A percentile compares a stretch with the other conserved stretches of the same genome.
These are phyloP conservation scores for Rhegmatorhina hoffmannsi DNA, from an alignment of 2,113 vertebrate species.

Conservation along the genomic window DNA sequence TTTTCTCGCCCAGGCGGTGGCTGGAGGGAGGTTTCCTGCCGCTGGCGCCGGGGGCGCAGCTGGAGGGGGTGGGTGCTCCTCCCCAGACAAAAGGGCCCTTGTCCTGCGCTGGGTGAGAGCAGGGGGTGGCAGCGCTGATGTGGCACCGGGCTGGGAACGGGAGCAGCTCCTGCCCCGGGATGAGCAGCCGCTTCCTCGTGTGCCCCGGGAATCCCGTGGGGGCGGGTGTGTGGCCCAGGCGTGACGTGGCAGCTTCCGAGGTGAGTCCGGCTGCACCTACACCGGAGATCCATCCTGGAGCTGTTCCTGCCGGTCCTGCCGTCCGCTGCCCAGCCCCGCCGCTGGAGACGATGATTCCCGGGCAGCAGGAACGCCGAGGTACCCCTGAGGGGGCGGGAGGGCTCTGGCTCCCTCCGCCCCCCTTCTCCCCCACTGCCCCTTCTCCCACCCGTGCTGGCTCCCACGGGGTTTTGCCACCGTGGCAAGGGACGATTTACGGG, in stretches of 20 bases:
- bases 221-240: background rate
- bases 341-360: background rate
- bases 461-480: fast-evolving
- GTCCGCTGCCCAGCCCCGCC: background rate
- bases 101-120: background rate
- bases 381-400: background rate
- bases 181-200: background rate
- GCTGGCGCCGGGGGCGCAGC: background rate
- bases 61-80: background rate
- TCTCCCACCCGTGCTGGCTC: background rate
- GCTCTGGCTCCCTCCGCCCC: background rate
- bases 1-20: background rate
- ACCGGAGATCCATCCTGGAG: background rate
- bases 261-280: background rate
- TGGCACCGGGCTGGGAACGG: background rate
- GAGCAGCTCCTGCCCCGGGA: background rate
- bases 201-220: background rate
- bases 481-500: fast-evolving
- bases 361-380: background rate
- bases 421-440: too few species aligned
- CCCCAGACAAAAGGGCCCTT: slow-evolving; percentile 5
- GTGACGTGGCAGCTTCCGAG: slow-evolving; percentile 54
- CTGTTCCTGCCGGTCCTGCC: background rate
- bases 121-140: background rate
- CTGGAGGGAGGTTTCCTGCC: background rate